Base-by-base conservation (phyloP, 2,113 vertebrate genomes). In the Rhinogobius similis region DNA sequence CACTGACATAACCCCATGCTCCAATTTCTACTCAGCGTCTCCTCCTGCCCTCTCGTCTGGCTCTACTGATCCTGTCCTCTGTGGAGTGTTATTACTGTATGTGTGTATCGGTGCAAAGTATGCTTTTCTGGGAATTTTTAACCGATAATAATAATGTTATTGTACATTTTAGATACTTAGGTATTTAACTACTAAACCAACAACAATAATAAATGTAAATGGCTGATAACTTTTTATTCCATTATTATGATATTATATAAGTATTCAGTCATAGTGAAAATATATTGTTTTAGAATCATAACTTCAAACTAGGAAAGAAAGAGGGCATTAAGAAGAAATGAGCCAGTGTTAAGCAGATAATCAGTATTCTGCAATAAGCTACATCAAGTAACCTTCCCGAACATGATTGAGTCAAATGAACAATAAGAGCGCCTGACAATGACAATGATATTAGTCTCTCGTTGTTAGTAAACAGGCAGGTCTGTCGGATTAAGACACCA, bases 381-480 rank as follows among this genome's bases (percentile, higher is more conserved):
- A 75, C 69, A 70, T 81, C 68, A 83, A 86, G 84, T 88, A 90
- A 88, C 89, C 89, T 89, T 89, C 89, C 62, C 77, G 80, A 85
- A 87, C 80, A 77, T 83, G 83, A 86, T 81, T 85, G 83, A 86
- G 78, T 87, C 82, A 88, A 89, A 90, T 84, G 72, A 89, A 86
- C 83, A 87, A 79, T 90, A 88, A 85, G 82, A 80, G 83, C 70
- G 68, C 76, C 82, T 78, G 80, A 88, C 86, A 88, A 79, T 85
- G 81, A 88, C 83, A 89, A 84, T 83, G 77, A 85, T 70, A 81
- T 87, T 84, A 85, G 82, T 81, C 78, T 82, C 72, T 78, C 77
- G 79, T 80, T 82, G 78, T 79, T 76, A 73, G 85, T 88, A 88
- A 89, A 87, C 83, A 88, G 80, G 86, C 88, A 86, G 82, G 90